Evolutionary conservation across 2,113 vertebrate genomes (phyloP).

Genomic region (Rafetus swinhoei): DNA sequence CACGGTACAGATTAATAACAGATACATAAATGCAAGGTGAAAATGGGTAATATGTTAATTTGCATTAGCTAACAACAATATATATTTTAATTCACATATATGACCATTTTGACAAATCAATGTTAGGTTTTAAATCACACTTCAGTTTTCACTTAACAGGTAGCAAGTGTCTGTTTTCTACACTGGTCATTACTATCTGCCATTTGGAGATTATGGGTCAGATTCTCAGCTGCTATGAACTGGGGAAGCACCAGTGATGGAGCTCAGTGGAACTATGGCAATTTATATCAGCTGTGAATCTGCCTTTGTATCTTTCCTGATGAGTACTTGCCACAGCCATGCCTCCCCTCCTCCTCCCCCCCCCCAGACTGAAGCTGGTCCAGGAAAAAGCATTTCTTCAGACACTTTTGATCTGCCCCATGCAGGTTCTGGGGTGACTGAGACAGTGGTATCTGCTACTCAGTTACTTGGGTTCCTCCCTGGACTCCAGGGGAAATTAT

Average conservation of each 20-base stretch:
- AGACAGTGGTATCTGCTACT: too few species aligned
- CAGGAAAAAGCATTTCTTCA: too few species aligned
- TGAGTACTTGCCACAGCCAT: not conserved
- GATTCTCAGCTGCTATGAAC: not conserved
- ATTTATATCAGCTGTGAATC: not conserved
- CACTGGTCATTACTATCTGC: not conserved
- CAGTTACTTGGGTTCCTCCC: too few species aligned
- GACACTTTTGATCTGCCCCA: too few species aligned
- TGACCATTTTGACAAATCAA: not conserved
- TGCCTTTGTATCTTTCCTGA: not conserved
- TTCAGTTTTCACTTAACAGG: not conserved
- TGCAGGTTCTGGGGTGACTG: too few species aligned
- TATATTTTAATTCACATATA: not conserved
- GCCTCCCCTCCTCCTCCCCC: too few species aligned
- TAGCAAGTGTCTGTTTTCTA: not conserved
- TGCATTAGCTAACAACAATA: not conserved
- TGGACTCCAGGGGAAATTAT: too few species aligned
- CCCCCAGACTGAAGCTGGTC: too few species aligned
- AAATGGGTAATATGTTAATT: not conserved
- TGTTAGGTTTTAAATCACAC: not conserved
- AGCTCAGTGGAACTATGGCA: not conserved
- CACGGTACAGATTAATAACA: not conserved
- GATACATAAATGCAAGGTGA: accelerated
- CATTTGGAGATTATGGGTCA: not conserved
- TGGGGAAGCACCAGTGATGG: not conserved